These are phyloP conservation scores for Amblyteles armatorius DNA, from an alignment of 2,888 invertebrate genomes.

Conservation along the genomic window DNA sequence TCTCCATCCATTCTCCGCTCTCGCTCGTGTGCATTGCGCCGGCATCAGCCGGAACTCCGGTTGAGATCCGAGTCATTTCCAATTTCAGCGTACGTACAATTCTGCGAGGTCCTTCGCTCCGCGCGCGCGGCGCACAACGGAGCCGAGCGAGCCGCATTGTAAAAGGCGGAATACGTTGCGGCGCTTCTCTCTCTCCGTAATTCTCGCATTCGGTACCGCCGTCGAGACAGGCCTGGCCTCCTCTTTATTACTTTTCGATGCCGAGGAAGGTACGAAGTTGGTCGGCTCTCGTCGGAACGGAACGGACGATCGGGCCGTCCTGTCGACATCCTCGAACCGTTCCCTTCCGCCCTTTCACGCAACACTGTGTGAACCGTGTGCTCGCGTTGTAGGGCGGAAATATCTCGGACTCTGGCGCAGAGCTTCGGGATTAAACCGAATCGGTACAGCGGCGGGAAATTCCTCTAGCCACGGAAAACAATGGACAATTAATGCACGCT, in stretches of 20 bases:
- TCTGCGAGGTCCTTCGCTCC: conserved; percentile 58
- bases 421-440: conserved; percentile 23
- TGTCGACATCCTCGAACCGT: not conserved
- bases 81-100: conserved; percentile 66
- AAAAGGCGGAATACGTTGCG: conserved; percentile 2
- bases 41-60: conserved; percentile 35
- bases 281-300: not conserved
- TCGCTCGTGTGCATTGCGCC: conserved; percentile 14
- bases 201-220: conserved; percentile 9
- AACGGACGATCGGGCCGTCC: not conserved
- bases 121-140: conserved; percentile 23
- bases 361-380: not conserved
- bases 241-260: conserved; percentile 69
- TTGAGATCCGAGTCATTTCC: conserved; percentile 60
- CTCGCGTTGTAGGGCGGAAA: not conserved
- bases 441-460: conserved; percentile 49
- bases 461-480: conserved; percentile 75
- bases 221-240: conserved; percentile 1
- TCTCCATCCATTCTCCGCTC: not conserved
- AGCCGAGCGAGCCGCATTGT: conserved; percentile 5
- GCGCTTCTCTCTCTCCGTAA: conserved; percentile 11
- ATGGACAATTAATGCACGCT: conserved; percentile 81
- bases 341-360: not conserved
- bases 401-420: not conserved
- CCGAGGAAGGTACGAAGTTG: conserved; percentile 13